These are phyloP conservation scores for Volucella inanis DNA, from an alignment of 2,888 invertebrate genomes.

Conservation along the genomic window DNA sequence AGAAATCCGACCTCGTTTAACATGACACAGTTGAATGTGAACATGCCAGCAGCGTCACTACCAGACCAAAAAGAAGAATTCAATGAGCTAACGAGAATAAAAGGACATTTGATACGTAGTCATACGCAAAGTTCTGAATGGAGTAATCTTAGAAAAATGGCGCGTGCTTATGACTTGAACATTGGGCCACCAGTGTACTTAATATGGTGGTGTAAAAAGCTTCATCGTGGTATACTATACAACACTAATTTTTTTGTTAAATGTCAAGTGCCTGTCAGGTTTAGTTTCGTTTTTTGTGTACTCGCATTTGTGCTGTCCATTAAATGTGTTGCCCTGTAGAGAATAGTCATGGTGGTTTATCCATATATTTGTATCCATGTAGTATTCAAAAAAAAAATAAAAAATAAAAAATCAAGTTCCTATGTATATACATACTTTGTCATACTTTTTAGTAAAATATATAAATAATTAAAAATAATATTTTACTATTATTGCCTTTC, in stretches of 20 bases:
- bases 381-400: too few relatives aligned
- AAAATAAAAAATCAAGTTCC: too few relatives aligned
- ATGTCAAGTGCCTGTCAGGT: slow-evolving; percentile 32
- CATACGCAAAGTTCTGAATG: slow-evolving; percentile 33
- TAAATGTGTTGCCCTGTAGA: slow-evolving; percentile 6
- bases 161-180: slow-evolving; percentile 59
- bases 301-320: neutral
- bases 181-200: slow-evolving; percentile 69
- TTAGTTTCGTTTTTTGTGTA: neutral
- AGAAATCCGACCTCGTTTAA: slow-evolving; percentile 44
- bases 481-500: too few relatives aligned
- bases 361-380: too few relatives aligned
- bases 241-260: slow-evolving; percentile 16
- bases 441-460: too few relatives aligned
- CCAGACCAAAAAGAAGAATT: slow-evolving; percentile 41
- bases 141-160: slow-evolving; percentile 29
- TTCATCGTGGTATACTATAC: slow-evolving; percentile 60
- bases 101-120: slow-evolving; percentile 27
- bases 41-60: slow-evolving; percentile 29
- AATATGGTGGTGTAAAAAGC: slow-evolving; percentile 70
- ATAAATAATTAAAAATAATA: too few relatives aligned
- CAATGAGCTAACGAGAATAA: slow-evolving; percentile 57
- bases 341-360: neutral
- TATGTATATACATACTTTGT: too few relatives aligned
- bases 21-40: slow-evolving; percentile 58